Evolutionary conservation across 2,113 vertebrate species (phyloP).

Genomic region (Xiphophorus maculatus): DNA sequence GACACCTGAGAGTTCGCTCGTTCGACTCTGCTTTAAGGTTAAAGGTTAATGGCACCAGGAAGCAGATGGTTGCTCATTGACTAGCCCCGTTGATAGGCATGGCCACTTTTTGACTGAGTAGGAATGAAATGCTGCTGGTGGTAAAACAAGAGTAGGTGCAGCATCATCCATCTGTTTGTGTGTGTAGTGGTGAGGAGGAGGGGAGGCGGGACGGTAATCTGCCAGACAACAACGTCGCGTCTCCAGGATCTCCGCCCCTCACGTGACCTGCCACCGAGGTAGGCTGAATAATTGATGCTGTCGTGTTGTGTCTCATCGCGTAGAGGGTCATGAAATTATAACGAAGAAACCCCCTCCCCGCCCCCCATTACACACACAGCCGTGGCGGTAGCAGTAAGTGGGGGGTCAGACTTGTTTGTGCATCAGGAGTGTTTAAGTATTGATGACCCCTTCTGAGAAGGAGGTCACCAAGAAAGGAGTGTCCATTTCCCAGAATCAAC

Average conservation of each 20-base stretch:
- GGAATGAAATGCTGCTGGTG: not conserved
- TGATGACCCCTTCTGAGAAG: conserved; percentile 62
- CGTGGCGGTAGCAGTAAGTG: not conserved
- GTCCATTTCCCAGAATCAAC: conserved; percentile 1
- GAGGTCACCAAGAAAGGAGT: conserved; percentile 36
- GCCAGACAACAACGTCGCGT: conserved; percentile 54
- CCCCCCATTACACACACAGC: conserved; percentile 10
- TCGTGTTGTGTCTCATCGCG: conserved; percentile 68
- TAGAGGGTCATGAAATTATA: conserved; percentile 77
- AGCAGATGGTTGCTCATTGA: conserved; percentile 67
- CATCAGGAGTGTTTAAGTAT: conserved; percentile 70
- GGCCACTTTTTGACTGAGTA: conserved; percentile 45
- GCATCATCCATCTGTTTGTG: not conserved
- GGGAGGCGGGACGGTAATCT: conserved; percentile 50
- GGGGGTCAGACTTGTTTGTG: conserved; percentile 43
- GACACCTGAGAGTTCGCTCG: conserved; percentile 47
- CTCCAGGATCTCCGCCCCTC: conserved; percentile 4
- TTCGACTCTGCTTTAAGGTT: conserved; percentile 38
- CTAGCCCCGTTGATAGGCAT: conserved; percentile 8
- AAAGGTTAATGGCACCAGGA: conserved; percentile 55
- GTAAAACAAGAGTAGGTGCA: not conserved
- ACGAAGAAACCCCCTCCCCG: conserved; percentile 34
- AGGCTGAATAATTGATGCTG: conserved; percentile 75
- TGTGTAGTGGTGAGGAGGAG: not conserved
- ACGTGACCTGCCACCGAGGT: conserved; percentile 26